Conservation (phyloP, 2,888 invertebrate species). For the Napeogenes inachia region DNA sequence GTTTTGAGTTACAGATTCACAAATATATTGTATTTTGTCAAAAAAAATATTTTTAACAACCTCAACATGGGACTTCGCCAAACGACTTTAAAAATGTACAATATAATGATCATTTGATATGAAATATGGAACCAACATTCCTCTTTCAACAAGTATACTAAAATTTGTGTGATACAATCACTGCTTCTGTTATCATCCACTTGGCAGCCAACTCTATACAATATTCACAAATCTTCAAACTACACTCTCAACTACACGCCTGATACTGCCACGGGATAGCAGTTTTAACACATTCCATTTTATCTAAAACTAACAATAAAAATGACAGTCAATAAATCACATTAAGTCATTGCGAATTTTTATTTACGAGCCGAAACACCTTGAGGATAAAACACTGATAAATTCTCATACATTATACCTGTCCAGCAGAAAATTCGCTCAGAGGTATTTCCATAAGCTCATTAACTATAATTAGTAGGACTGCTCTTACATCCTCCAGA, state of each 20-base stretch:
- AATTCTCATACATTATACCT: constrained; percentile 36
- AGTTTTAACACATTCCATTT: constrained; percentile 66
- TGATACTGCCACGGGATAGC: constrained; percentile 48
- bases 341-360: constrained; percentile 40
- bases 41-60: constrained; percentile 50
- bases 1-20: constrained; percentile 70
- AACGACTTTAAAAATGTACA: constrained; percentile 45
- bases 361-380: constrained; percentile 37
- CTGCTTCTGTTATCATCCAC: constrained; percentile 40
- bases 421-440: constrained; percentile 45
- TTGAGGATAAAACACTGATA: constrained; percentile 29
- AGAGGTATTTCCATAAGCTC: constrained; percentile 32
- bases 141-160: constrained; percentile 49
- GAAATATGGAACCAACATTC: constrained; percentile 41
- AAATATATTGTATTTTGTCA: constrained; percentile 64
- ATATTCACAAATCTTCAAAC: constrained; percentile 33
- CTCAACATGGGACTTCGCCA: constrained; percentile 48
- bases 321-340: constrained; percentile 65
- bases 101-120: constrained; percentile 48
- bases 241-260: constrained; percentile 32
- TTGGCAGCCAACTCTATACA: constrained; percentile 38
- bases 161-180: constrained; percentile 50
- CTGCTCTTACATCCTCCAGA: constrained; percentile 48
- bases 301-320: constrained; percentile 54
- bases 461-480: constrained; percentile 45